Evolutionary conservation across 2,113 vertebrate species (phyloP).

Genomic region (Hippopotamus amphibius): DNA sequence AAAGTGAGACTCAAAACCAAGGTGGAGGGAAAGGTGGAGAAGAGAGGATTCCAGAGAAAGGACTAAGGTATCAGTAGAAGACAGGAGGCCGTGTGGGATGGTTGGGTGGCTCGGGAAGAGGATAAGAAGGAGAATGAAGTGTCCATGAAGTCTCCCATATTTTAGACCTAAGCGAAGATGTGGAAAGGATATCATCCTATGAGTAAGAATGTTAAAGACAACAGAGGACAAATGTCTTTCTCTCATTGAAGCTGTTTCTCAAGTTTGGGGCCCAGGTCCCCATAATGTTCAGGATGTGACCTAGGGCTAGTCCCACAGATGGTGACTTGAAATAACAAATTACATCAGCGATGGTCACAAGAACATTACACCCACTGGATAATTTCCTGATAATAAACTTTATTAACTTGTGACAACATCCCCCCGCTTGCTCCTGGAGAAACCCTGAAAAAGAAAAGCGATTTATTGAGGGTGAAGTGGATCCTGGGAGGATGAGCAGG

Average conservation of each 20-base stretch:
- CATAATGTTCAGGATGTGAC: too few relatives aligned
- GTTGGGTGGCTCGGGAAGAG: background rate
- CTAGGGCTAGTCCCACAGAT: background rate
- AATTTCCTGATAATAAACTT: background rate
- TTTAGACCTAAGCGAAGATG: background rate
- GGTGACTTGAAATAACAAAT: background rate
- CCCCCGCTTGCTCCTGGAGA: background rate
- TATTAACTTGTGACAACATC: background rate
- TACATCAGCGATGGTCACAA: background rate
- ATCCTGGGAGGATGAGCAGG: background rate
- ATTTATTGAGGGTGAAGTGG: background rate
- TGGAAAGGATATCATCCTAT: background rate
- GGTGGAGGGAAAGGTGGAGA: background rate
- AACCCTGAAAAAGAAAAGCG: background rate
- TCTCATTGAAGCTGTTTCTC: background rate
- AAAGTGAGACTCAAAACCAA: background rate
- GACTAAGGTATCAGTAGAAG: background rate
- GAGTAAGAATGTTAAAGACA: background rate
- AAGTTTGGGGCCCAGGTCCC: background rate
- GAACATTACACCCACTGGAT: background rate
- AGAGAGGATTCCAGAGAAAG: background rate
- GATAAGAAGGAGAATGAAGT: background rate
- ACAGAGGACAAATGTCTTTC: background rate
- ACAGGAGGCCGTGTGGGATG: background rate
- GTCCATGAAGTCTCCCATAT: background rate